These are phyloP conservation scores for Tethea ocularis DNA, from an alignment of 2,888 invertebrate genomes.

Conservation along the genomic window DNA sequence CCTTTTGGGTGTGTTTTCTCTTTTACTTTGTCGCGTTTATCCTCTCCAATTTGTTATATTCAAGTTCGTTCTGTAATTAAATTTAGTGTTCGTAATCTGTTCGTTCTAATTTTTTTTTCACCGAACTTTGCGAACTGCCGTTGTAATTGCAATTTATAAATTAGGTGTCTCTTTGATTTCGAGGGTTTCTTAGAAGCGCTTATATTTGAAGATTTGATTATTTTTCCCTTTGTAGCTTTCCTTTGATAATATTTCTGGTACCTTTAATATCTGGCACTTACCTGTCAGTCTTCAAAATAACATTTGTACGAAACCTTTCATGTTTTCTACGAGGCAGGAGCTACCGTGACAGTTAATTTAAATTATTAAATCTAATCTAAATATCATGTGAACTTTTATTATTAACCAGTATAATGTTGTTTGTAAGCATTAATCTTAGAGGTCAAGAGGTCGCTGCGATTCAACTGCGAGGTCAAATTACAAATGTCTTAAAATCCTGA, in stretches of 20 bases:
- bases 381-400: background rate
- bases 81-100: slow-evolving; percentile 82
- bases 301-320: background rate
- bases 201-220: slow-evolving; percentile 64
- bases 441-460: too few species aligned
- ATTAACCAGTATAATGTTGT: too few species aligned
- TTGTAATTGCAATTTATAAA: slow-evolving; percentile 81
- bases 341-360: background rate
- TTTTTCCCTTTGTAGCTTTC: slow-evolving; percentile 54
- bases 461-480: background rate
- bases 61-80: slow-evolving; percentile 81
- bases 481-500: background rate
- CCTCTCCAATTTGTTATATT: slow-evolving; percentile 83
- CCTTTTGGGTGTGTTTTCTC: slow-evolving; percentile 82
- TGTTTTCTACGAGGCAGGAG: background rate
- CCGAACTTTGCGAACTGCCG: slow-evolving; percentile 58
- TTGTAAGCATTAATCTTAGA: too few species aligned
- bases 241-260: slow-evolving; percentile 49
- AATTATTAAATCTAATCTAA: background rate
- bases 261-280: slow-evolving; percentile 28
- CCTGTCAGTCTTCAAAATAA: background rate
- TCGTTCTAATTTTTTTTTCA: slow-evolving; percentile 66
- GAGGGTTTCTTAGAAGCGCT: slow-evolving; percentile 61
- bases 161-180: slow-evolving; percentile 75
- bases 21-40: slow-evolving; percentile 84